Evolutionary conservation across 2,888 invertebrate species (phyloP), one percentile per base, ranked within the genome.

Genomic region (Suillia variegata): DNA sequence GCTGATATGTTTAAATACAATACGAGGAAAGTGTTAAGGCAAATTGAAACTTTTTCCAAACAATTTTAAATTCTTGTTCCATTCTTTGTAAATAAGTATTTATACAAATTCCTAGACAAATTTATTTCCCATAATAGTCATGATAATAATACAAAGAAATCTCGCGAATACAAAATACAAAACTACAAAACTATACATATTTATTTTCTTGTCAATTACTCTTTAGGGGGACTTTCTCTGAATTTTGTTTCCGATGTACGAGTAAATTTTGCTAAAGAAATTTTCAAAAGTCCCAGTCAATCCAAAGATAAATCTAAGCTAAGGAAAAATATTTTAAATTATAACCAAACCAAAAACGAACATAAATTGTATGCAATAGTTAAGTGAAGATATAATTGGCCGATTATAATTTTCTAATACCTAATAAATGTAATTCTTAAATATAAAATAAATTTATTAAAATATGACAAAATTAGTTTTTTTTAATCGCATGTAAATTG

Each of bases 201-300:
- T 64, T 58, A 51, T 62, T 58, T 64, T 52, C 56, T 53, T 20
- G 64, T 64, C 64, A 64, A 64, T 64, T 64, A 62, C 26, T 18
- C 42, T 49, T 61, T 42, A 52, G 51, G n/a, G n/a, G n/a, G n/a
- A n/a, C 50, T 58, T 13, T 57, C n/a, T 12, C 47, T 8, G 53
- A 61, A 26, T 51, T 53, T 47, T 33, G 34, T 45, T 56, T 56
- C 26, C 48, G 56, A 61, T 55, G 38, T 6, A 26, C 6, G 10
- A 26, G 13, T 5, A 38, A 38, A 38, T 38, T 10, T 38, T 38
- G 6, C 38, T 13, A 38, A n/a, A 38, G n/a, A 38, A 38, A 10
- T 38, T 3, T 38, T n/a, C 38, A 38, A 38, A 38, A 26, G 26
- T n/a, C n/a, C n/a, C n/a, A n/a, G n/a, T n/a, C 5, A 26, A 26